These are phyloP conservation scores for Hirtodrosophila trivittata DNA, from an alignment of 2,888 invertebrate genomes.

Conservation along the genomic window DNA sequence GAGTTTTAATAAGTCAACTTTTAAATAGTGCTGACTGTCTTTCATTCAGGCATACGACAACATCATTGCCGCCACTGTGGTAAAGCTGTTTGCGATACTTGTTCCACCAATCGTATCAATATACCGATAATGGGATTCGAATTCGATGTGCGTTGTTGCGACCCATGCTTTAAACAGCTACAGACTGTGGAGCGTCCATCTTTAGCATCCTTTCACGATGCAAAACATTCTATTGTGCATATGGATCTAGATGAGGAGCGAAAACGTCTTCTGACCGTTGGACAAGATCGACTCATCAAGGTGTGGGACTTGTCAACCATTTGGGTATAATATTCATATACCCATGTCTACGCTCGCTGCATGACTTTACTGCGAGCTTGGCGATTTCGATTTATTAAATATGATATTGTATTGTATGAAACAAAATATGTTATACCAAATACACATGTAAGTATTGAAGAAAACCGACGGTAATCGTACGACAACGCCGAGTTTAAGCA, in stretches of 20 bases:
- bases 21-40: background rate
- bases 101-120: slow-evolving; percentile 93
- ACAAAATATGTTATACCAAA: slow-evolving; percentile 47
- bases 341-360: slow-evolving; percentile 6
- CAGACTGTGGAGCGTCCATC: slow-evolving; percentile 95
- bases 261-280: slow-evolving; percentile 94
- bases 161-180: slow-evolving; percentile 92
- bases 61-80: slow-evolving; percentile 97
- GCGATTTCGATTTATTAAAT: slow-evolving; percentile 29
- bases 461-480: slow-evolving; percentile 8
- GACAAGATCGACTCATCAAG: slow-evolving; percentile 97
- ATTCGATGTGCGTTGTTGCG: slow-evolving; percentile 97
- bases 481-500: slow-evolving; percentile 9
- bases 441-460: slow-evolving; percentile 51
- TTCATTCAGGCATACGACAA: slow-evolving; percentile 90
- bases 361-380: slow-evolving; percentile 20
- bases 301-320: slow-evolving; percentile 93
- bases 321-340: slow-evolving; percentile 72
- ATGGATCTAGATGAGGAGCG: slow-evolving; percentile 96
- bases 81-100: slow-evolving; percentile 96
- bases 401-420: slow-evolving; percentile 47
- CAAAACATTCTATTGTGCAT: slow-evolving; percentile 94
- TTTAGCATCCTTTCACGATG: slow-evolving; percentile 97
- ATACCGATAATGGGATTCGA: slow-evolving; percentile 99
- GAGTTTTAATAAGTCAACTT: background rate